Evolutionary conservation across 2,113 vertebrate genomes (phyloP).

Genomic region (Pica pica): DNA sequence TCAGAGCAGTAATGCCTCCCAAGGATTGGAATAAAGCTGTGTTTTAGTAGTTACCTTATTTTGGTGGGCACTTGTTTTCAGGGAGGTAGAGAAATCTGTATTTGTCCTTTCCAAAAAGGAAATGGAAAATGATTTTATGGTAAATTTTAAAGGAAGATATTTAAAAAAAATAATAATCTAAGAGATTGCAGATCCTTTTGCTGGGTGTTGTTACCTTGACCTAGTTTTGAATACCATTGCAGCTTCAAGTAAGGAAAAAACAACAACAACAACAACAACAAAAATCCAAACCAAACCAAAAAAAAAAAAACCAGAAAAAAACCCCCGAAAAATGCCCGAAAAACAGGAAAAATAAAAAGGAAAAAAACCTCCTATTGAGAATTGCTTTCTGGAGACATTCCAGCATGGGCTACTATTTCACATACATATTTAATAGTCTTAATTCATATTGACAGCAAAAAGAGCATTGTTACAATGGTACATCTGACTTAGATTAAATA

Average conservation of each 20-base stretch:
- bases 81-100: neutral
- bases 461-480: neutral
- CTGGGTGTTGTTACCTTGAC: neutral
- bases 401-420: neutral
- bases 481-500: constrained; percentile 8
- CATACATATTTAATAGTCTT: constrained; percentile 14
- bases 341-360: too few species aligned
- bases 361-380: neutral
- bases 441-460: constrained; percentile 3
- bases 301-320: neutral
- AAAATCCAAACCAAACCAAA: neutral
- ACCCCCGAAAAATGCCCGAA: too few species aligned
- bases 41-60: neutral
- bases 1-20: neutral
- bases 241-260: neutral
- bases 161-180: neutral
- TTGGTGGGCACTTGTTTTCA: neutral
- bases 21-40: neutral
- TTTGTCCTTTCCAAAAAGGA: neutral
- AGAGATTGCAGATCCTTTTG: neutral
- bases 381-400: neutral
- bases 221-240: neutral
- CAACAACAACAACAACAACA: neutral
- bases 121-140: neutral
- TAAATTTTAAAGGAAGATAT: neutral